phyloP scores from a whole-genome alignment of 2,888 invertebrate genomes.

The Troglohyphantes excavatus region DNA sequence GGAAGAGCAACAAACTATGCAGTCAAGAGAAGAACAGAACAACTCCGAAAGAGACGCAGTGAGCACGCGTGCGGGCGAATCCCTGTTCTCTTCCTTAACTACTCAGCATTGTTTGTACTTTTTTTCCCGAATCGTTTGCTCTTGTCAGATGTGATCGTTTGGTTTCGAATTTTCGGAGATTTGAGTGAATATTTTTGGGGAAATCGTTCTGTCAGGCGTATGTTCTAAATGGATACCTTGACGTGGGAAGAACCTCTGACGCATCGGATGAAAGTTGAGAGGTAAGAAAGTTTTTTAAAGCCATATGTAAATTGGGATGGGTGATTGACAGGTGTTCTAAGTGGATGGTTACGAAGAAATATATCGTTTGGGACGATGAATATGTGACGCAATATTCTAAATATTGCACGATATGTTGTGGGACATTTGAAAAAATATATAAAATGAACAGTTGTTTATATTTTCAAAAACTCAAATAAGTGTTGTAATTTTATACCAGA shows the following conservation, averaged over 20 bases:
- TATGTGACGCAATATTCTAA: too few relatives aligned
- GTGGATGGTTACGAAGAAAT: too few relatives aligned
- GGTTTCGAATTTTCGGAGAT: too few relatives aligned
- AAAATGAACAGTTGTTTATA: too few relatives aligned
- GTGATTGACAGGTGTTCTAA: too few relatives aligned
- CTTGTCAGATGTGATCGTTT: conserved; percentile 40
- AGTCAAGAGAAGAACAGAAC: conserved; percentile 33
- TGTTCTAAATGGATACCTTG: conserved; percentile 69
- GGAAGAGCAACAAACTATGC: conserved; percentile 70
- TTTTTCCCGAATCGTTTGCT: neutral
- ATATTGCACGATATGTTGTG: too few relatives aligned
- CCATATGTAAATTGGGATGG: neutral
- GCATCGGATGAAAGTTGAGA: conserved; percentile 69
- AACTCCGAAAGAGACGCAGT: conserved; percentile 38
- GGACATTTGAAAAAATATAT: too few relatives aligned
- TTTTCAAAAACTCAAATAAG: too few relatives aligned
- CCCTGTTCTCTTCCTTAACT: neutral
- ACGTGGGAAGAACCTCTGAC: conserved; percentile 64
- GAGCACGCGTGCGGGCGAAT: conserved; percentile 22
- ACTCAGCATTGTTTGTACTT: neutral
- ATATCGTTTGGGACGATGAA: too few relatives aligned
- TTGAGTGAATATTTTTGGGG: too few relatives aligned
- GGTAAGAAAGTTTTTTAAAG: conserved; percentile 32
- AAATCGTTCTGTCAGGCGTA: too few relatives aligned
- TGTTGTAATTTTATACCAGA: too few relatives aligned